Base-by-base conservation (phyloP, 2,888 invertebrate genomes). In the Leptodirus hochenwartii region DNA sequence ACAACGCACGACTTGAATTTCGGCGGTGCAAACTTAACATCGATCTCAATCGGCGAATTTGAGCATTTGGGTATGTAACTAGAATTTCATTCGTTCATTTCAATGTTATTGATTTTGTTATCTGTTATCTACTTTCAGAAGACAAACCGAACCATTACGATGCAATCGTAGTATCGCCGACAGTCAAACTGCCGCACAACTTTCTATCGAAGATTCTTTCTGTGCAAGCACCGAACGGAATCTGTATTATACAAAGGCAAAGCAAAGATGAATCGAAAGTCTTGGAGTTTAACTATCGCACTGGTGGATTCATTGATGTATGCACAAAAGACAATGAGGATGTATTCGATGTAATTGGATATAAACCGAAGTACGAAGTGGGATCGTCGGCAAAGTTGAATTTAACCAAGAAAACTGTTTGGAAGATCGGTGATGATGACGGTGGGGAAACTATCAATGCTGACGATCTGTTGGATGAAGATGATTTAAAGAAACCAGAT, bases 401-500 rank as follows among this genome's bases (percentile, higher is more conserved):
- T 14, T 56, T 64, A 37, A 45, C 47, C 15, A 45, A 55, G 30
- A 46, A 59, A 4, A 53, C 60, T 20, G 66, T 78, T 2, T 90
- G 90, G 87, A 81, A 80, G 51, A 51, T 74, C 6, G 66, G 68
- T 30, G 57, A 58, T 31, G 64, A 69, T 34, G 78, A 82, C 45
- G 57, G 57, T 29, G 66, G 71, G 34, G 80, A 85, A 44, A 60
- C 73, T 15, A 84, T 95, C 39, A 79, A 95, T 55, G 79, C 82
- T 35, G 80, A 90, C 53, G 73, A 78, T 40, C 63, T 98, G 15
- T 58, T 98, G 11, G 87, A 90, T 54, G 88, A 85, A 44, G 77
- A 77, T 34, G 95, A 96, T 54, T 65, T 82, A 37, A 69, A 73
- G 43, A 88, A 81, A 55, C 96, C 96, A 3, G 78, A 84, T 46